Conservation (phyloP, 1,140 invertebrate species). For the Apis laboriosa region DNA sequence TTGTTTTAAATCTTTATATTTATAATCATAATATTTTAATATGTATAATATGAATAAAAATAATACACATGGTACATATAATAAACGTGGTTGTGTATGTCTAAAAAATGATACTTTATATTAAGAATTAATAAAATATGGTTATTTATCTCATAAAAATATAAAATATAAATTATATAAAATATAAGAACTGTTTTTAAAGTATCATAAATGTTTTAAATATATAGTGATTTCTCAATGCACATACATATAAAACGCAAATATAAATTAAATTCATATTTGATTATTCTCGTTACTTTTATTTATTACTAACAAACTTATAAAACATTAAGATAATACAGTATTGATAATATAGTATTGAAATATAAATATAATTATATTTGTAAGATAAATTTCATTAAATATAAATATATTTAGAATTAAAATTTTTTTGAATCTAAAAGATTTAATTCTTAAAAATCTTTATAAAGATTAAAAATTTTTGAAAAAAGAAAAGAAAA, state of each 20-base stretch:
- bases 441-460: not conserved
- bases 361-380: not conserved
- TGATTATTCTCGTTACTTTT: not conserved
- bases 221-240: not conserved
- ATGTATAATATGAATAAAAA: not conserved
- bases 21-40: not conserved
- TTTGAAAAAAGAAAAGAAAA: not conserved
- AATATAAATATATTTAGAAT: too few relatives aligned
- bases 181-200: not conserved
- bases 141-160: not conserved
- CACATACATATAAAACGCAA: not conserved
- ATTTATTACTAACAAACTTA: not conserved
- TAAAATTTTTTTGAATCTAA: not conserved
- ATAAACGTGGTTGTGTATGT: not conserved
- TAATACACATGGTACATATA: conserved; percentile 23
- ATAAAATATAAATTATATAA: not conserved
- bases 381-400: not conserved
- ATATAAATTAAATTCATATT: not conserved
- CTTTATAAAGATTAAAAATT: not conserved
- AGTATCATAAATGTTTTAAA: not conserved
- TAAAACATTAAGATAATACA: not conserved
- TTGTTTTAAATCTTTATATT: not conserved
- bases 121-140: not conserved
- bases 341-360: not conserved
- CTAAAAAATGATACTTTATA: not conserved